Conservation (phyloP, 2,113 vertebrate species). For the Eptesicus fuscus region DNA sequence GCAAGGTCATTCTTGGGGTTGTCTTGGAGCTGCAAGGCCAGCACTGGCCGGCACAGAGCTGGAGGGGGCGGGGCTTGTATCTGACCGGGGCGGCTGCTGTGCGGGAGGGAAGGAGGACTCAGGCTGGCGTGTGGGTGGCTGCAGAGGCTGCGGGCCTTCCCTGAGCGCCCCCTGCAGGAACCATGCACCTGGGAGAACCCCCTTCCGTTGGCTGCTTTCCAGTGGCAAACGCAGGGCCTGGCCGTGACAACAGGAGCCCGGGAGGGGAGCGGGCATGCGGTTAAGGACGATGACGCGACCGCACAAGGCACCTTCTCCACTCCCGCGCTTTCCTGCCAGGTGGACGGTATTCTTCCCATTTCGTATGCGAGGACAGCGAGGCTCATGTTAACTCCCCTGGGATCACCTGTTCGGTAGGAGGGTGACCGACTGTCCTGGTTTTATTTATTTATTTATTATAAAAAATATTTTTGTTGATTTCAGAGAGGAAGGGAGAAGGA, state of each 20-base stretch:
- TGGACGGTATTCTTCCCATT: not conserved
- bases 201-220: not conserved
- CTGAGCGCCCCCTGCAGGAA: too few relatives aligned
- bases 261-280: too few relatives aligned
- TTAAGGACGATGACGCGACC: accelerated
- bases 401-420: not conserved
- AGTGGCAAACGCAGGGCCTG: not conserved
- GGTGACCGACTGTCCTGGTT: not conserved
- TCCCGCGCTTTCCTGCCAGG: not conserved
- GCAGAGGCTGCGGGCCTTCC: not conserved
- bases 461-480: too few relatives aligned
- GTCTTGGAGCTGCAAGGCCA: not conserved
- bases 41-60: not conserved
- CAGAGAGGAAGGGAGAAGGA: too few relatives aligned
- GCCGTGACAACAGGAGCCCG: accelerated
- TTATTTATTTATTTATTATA: too few relatives aligned
- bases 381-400: not conserved
- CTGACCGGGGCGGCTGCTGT: too few relatives aligned
- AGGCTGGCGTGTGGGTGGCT: too few relatives aligned
- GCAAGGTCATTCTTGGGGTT: not conserved
- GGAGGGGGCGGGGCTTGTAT: not conserved
- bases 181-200: not conserved
- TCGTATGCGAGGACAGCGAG: not conserved
- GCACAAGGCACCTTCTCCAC: accelerated
- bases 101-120: not conserved